phyloP scores from a whole-genome alignment of 2,888 invertebrate species.

The Drosophila prostipennis region DNA sequence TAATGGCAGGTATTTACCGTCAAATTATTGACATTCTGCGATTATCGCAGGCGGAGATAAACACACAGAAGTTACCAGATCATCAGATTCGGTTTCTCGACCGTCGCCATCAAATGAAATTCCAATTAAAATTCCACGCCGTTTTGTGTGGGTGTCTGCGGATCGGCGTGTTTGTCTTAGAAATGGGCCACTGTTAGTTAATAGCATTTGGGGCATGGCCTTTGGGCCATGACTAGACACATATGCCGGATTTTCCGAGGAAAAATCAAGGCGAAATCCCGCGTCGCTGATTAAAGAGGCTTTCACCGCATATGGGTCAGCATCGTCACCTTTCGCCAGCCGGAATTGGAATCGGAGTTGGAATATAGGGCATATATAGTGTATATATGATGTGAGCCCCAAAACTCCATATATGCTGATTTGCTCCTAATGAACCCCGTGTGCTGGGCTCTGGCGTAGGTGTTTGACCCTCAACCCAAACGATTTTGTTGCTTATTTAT shows the following conservation, averaged over 20 bases:
- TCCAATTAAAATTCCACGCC: slow-evolving; percentile 64
- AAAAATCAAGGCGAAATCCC: slow-evolving; percentile 70
- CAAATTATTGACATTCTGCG: slow-evolving; percentile 25
- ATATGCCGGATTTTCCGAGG: slow-evolving; percentile 65
- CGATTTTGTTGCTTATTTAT: slow-evolving; percentile 54
- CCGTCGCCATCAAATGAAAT: slow-evolving; percentile 42
- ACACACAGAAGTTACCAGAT: slow-evolving; percentile 24
- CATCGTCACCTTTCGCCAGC: slow-evolving; percentile 75
- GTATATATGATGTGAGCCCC: background rate
- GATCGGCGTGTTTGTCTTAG: slow-evolving; percentile 36
- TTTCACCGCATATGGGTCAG: slow-evolving; percentile 76
- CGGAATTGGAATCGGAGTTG: slow-evolving; percentile 18
- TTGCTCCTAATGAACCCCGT: slow-evolving; percentile 69
- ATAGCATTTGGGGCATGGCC: slow-evolving; percentile 54
- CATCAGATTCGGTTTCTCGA: slow-evolving; percentile 22
- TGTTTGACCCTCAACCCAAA: slow-evolving; percentile 69
- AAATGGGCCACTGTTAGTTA: slow-evolving; percentile 73
- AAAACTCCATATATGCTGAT: background rate
- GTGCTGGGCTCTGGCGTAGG: slow-evolving; percentile 53
- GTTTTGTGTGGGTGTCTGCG: slow-evolving; percentile 1
- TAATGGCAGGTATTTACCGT: slow-evolving; percentile 10
- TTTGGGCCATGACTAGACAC: slow-evolving; percentile 66
- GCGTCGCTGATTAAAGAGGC: slow-evolving; percentile 70
- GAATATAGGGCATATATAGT: slow-evolving; percentile 18
- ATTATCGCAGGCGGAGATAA: slow-evolving; percentile 1